Evolutionary conservation across 1,140 invertebrate species (phyloP), one percentile per base, ranked within the genome.

Genomic region (Ostrea edulis): DNA sequence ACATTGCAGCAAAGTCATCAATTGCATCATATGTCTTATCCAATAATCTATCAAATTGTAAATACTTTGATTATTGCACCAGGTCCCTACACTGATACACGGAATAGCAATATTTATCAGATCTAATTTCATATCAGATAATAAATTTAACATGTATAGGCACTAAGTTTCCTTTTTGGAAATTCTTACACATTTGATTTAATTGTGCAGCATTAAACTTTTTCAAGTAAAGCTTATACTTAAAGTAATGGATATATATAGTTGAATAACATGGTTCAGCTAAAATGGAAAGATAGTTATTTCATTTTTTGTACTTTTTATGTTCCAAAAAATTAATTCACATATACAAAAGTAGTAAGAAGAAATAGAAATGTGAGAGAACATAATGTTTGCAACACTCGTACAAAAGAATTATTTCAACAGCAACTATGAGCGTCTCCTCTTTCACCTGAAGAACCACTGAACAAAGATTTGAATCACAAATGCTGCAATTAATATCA

Each of bases 381-480:
- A 62, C 14, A 62, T 20, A n/a, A 62, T n/a, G 17, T 17, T 17
- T n/a, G n/a, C 17, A 62, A 17, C 12, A 62, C 17, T n/a, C 17
- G 8, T n/a, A 62, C 8, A 62, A 5, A 62, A 3, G 55, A n/a
- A 62, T n/a, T 20, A 62, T 44, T 44, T 62, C 55, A 17, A 62
- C 55, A 20, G 17, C 20, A 58, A 58, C 55, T 11, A 14, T 62
- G n/a, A 20, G 17, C 14, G 55, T n/a, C 14, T 12, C 25, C 25
- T 29, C 68, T 29, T 29, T 89, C 62, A 89, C 35, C 90, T 90
- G 54, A 93, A 92, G 29, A 92, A 71, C 92, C 91, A 94, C 86
- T 94, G 93, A 29, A 94, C 81, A 25, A 94, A 14, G 20, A 91
- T 89, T 83, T 94, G 93, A 77, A 93, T 91, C 2, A 92, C 54